phyloP scores from a whole-genome alignment of 1,140 invertebrate species.

The Hylaeus volcanicus region DNA sequence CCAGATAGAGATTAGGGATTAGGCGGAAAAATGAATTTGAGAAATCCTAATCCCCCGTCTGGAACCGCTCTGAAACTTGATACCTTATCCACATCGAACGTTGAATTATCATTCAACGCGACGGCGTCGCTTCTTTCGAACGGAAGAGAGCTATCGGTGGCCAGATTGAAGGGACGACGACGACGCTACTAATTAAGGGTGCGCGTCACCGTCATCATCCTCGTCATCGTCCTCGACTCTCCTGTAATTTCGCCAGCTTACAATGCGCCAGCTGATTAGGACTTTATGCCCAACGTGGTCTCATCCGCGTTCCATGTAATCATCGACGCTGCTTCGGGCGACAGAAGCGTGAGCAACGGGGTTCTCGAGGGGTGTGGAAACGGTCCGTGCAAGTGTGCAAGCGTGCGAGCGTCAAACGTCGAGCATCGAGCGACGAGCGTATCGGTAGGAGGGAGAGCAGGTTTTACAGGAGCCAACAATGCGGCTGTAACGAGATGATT shows the following conservation, averaged over 20 bases:
- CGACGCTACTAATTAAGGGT: constrained; percentile 49
- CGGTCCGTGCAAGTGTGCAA: too few species aligned
- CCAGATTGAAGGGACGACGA: neutral
- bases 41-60: too few species aligned
- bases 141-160: neutral
- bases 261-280: constrained; percentile 73
- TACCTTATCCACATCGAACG: too few species aligned
- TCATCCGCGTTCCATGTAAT: constrained; percentile 66
- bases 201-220: constrained; percentile 24
- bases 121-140: neutral
- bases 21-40: too few species aligned
- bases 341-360: neutral
- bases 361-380: too few species aligned
- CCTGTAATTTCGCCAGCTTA: constrained; percentile 71
- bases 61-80: too few species aligned
- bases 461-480: constrained; percentile 67
- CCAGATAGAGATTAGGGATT: constrained; percentile 2
- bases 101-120: too few species aligned
- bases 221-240: constrained; percentile 45
- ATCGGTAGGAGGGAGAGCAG: neutral
- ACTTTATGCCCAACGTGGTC: constrained; percentile 47
- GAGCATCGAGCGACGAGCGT: neutral
- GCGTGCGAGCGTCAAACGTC: too few species aligned
- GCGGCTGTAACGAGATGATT: constrained; percentile 73
- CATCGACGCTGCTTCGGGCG: constrained; percentile 61